Evolutionary conservation across 1,140 invertebrate species (phyloP).

Genomic region (Procambarus virginalis): DNA sequence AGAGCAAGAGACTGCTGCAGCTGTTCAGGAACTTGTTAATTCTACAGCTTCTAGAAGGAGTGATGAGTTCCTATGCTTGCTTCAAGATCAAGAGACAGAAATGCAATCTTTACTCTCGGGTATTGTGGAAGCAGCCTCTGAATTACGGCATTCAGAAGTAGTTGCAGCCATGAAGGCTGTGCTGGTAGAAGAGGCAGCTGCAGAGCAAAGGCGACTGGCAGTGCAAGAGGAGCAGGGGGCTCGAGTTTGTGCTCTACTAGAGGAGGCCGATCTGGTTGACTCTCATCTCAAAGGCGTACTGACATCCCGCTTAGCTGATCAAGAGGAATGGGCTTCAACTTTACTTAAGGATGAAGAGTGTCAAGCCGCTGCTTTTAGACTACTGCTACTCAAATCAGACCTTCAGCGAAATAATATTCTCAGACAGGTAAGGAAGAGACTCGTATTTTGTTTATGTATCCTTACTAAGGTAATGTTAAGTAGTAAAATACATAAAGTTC

Average conservation of each 20-base stretch:
- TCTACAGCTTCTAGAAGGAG: constrained; percentile 73
- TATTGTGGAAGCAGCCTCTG: constrained; percentile 68
- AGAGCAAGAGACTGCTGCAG: constrained; percentile 54
- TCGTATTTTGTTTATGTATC: neutral
- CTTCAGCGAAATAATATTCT: constrained; percentile 66
- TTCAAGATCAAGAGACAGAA: constrained; percentile 63
- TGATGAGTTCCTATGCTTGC: constrained; percentile 54
- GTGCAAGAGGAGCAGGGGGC: constrained; percentile 84
- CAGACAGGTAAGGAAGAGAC: constrained; percentile 53
- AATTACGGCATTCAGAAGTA: constrained; percentile 70
- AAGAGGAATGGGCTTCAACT: constrained; percentile 58
- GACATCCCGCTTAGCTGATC: constrained; percentile 43
- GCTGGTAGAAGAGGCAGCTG: constrained; percentile 76
- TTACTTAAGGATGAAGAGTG: constrained; percentile 65
- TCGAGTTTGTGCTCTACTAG: constrained; percentile 82
- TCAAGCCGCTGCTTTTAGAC: constrained; percentile 67
- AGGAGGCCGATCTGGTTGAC: constrained; percentile 83
- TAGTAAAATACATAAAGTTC: no score
- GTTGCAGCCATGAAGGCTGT: constrained; percentile 75
- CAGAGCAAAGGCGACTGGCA: constrained; percentile 79
- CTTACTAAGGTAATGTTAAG: no score
- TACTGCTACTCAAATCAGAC: constrained; percentile 65
- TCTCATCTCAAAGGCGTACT: constrained; percentile 81
- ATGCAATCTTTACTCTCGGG: constrained; percentile 56
- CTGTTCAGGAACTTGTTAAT: constrained; percentile 55